Evolutionary conservation across 35 echinoderm and acorn worm genomes (phyloP), one percentile per base, ranked within the genome.

Genomic region (Apostichopus californicus): DNA sequence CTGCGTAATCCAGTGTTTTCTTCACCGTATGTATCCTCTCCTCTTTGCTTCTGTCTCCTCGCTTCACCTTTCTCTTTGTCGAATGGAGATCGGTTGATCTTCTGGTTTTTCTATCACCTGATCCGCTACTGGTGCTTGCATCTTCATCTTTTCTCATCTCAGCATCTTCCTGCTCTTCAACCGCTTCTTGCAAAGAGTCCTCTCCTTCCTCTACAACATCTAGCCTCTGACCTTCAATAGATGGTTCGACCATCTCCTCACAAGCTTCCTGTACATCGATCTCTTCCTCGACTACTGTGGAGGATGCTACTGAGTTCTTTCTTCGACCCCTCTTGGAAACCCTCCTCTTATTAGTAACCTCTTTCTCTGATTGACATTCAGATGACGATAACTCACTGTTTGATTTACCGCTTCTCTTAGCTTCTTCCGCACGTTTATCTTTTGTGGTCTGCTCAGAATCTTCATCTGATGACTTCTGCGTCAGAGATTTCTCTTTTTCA

Each of bases 31-130:
- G 13, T n/a, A 89, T 89, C 61, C 86, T 89, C 23, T 73, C 68
- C 12, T n/a, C 68, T 13, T 89, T 89, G 15, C 63, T 72, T 28
- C 28, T 89, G 3, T 72, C 86, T 54, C 86, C 86, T 73, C 60
- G 58, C 15, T 89, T 89, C 18, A 89, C 86, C 63, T 89, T 89
- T 5, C 20, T 89, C 24, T 89, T 72, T 11, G 86, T 89, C 18
- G 86, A 89, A 15, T 89, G 68, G 7, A 89, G 61, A 25, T 34
- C 52, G 0, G 86, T 72, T 52, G 86, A 73, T 52, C 72, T 72
- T 28, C 34, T 46, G 34, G 11, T 85, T 13, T 59, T 85, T 12
- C 54, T 85, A 5, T 56, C n/a, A 17, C 55, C 54, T 85, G 56
- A 18, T 54, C 23, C 15, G 24, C 17, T 15, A 21, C 15, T 63